Evolutionary conservation across 1,140 invertebrate species (phyloP).

Genomic region (Araneus ventricosus): DNA sequence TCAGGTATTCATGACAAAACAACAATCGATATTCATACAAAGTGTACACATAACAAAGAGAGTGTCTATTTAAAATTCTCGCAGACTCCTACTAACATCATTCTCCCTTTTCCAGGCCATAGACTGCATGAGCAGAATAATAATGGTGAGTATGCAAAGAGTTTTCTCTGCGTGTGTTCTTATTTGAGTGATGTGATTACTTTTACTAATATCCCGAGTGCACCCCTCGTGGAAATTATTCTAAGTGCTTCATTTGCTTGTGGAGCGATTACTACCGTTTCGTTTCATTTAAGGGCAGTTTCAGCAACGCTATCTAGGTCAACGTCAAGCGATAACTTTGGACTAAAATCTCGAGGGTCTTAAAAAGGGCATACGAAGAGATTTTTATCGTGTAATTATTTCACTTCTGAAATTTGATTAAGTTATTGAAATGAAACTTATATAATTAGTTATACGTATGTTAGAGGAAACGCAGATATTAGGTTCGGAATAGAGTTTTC

Average conservation of each 20-base stretch:
- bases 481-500: no score
- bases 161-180: background rate
- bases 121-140: constrained; percentile 61
- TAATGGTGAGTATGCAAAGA: constrained; percentile 56
- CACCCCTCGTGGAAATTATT: background rate
- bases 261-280: background rate
- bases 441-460: no score
- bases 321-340: background rate
- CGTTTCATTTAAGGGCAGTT: background rate
- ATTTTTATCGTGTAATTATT: no score
- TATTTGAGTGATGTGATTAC: constrained; percentile 48
- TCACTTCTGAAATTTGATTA: no score
- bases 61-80: constrained; percentile 13
- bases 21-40: background rate
- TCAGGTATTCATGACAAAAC: background rate
- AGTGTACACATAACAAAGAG: background rate
- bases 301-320: background rate
- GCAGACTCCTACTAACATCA: background rate
- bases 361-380: background rate
- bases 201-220: constrained; percentile 17
- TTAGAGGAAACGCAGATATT: no score
- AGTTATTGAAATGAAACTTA: no score
- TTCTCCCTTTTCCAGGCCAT: constrained; percentile 57
- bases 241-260: constrained; percentile 13
- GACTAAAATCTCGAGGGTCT: background rate